A percentile compares a stretch with the other conserved stretches of the same genome.
phyloP scores from a whole-genome alignment of 2,888 invertebrate species.

The Orthosia gothica region DNA sequence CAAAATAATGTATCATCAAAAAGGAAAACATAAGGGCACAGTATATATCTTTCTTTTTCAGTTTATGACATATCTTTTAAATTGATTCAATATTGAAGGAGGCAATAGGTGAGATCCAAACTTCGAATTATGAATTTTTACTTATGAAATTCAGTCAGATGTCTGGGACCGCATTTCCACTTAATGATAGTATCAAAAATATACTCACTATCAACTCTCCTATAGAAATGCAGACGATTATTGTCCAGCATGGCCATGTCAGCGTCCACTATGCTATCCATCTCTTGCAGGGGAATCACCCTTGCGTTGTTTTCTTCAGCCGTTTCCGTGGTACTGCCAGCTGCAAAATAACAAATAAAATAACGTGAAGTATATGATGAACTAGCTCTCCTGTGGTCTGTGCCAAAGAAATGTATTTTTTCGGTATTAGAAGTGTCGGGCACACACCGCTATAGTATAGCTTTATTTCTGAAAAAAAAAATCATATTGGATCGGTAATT shows the following conservation, averaged over 20 bases:
- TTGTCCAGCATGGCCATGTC: conserved; percentile 88
- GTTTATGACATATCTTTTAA: too few relatives aligned
- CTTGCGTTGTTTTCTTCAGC: conserved; percentile 66
- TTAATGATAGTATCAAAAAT: background rate
- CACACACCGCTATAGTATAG: too few relatives aligned
- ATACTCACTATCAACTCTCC: conserved; percentile 84
- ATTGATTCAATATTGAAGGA: too few relatives aligned
- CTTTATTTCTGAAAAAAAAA: too few relatives aligned
- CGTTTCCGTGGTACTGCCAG: conserved; percentile 60
- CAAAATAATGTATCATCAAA: too few relatives aligned
- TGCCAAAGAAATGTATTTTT: background rate
- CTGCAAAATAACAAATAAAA: conserved; percentile 31
- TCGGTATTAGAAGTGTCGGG: too few relatives aligned
- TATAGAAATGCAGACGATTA: conserved; percentile 87
- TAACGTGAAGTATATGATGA: background rate
- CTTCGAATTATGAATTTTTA: too few relatives aligned
- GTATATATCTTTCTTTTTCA: too few relatives aligned
- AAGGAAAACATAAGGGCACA: too few relatives aligned
- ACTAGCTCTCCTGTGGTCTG: background rate
- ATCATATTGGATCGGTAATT: background rate
- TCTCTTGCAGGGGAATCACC: conserved; percentile 86
- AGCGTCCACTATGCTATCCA: conserved; percentile 89
- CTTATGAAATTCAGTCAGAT: too few relatives aligned
- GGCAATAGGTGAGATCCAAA: too few relatives aligned
- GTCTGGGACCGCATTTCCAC: too few relatives aligned